phyloP scores from a whole-genome alignment of 2,797 vertebrate species.

The Morelia viridis region DNA sequence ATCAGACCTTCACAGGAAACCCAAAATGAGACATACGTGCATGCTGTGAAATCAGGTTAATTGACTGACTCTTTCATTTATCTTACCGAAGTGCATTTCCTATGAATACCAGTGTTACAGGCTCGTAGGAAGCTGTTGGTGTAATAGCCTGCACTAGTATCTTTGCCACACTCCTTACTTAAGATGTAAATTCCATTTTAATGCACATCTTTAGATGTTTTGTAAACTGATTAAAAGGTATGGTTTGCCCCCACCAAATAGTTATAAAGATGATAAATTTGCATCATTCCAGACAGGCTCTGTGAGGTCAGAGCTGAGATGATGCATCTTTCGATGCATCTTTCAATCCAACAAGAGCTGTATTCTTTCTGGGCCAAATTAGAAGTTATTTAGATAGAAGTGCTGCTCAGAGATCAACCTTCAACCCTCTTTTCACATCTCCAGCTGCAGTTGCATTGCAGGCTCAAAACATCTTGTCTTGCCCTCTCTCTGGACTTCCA shows the following conservation, averaged over 20 bases:
- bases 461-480: no score
- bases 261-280: background rate
- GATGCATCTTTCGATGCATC: no score
- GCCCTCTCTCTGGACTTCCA: no score
- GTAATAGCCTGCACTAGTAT: no score
- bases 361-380: background rate
- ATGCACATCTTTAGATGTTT: background rate
- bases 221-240: no score
- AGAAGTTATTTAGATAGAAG: background rate
- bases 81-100: accelerated
- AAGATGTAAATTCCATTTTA: background rate
- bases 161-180: background rate
- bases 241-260: background rate
- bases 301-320: background rate
- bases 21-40: background rate
- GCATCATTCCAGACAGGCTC: background rate
- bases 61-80: background rate
- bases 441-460: no score
- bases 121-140: background rate
- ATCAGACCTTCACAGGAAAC: background rate
- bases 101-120: background rate
- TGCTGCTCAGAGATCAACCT: background rate
- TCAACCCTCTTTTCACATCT: no score
- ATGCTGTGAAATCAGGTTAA: background rate
- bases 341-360: no score